phyloP scores from a whole-genome alignment of 1,140 invertebrate genomes.

The Drosophila orosa region DNA sequence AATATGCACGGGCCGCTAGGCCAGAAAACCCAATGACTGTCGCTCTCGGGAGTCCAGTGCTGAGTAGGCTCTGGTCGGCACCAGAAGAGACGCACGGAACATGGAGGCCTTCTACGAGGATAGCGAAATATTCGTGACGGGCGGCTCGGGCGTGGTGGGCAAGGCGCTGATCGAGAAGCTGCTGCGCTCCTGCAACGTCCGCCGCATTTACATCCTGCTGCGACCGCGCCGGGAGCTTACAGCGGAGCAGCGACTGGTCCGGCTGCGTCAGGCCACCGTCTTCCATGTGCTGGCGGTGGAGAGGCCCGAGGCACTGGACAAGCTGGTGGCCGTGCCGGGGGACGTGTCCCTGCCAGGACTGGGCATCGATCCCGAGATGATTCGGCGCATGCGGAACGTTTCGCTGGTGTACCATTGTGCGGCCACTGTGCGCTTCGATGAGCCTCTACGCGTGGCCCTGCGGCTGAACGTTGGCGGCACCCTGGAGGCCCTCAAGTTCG shows the following conservation, averaged over 20 bases:
- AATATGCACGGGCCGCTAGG: constrained; percentile 30
- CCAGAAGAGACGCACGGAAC: too few relatives aligned
- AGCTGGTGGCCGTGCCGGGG: constrained; percentile 83
- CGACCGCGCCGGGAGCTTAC: constrained; percentile 85
- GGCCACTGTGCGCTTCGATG: constrained; percentile 92
- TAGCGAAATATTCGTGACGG: constrained; percentile 88
- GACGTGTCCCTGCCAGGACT: constrained; percentile 64
- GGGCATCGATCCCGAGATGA: constrained; percentile 52
- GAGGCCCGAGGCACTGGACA: constrained; percentile 43
- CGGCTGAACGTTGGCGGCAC: constrained; percentile 89
- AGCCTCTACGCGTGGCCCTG: constrained; percentile 89
- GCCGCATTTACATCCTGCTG: constrained; percentile 88
- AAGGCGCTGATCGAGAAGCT: constrained; percentile 91
- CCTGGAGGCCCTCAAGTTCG: constrained; percentile 87
- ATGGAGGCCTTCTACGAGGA: constrained; percentile 86
- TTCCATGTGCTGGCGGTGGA: constrained; percentile 86
- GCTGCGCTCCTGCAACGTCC: constrained; percentile 88
- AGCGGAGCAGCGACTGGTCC: constrained; percentile 59
- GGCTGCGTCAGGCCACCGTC: constrained; percentile 78
- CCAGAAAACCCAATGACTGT: background rate
- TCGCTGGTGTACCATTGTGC: constrained; percentile 96
- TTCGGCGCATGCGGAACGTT: constrained; percentile 86
- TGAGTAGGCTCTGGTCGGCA: background rate
- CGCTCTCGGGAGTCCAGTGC: background rate
- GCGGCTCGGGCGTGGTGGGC: constrained; percentile 89